These are phyloP conservation scores for Semotilus atromaculatus DNA, from an alignment of 2,797 vertebrate species.

Conservation along the genomic window DNA sequence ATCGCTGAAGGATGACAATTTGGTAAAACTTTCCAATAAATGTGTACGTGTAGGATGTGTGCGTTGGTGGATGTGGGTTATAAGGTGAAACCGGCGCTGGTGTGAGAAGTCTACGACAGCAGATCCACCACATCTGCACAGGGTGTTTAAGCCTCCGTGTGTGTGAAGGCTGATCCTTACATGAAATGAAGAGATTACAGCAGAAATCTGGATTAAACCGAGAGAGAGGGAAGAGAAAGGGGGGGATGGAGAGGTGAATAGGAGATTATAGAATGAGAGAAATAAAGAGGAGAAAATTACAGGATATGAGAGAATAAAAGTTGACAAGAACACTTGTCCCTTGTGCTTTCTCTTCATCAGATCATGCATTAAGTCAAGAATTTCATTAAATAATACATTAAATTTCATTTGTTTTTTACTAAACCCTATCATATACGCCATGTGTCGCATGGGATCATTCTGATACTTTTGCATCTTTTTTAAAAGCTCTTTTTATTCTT, in stretches of 20 bases:
- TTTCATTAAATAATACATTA: too few relatives aligned
- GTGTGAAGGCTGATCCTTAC: not conserved
- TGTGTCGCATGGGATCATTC: too few relatives aligned
- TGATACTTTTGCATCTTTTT: too few relatives aligned
- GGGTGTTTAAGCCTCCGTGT: not conserved
- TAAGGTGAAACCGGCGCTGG: too few relatives aligned
- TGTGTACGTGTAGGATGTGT: not conserved
- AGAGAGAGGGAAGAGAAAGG: not conserved
- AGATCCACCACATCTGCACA: not conserved
- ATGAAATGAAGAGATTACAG: conserved; percentile 6
- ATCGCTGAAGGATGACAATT: not conserved
- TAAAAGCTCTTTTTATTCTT: too few relatives aligned
- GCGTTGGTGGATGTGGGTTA: not conserved
- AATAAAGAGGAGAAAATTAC: not conserved
- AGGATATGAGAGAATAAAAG: not conserved
- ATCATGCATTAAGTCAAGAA: too few relatives aligned
- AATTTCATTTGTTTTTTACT: too few relatives aligned
- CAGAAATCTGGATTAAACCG: conserved; percentile 12
- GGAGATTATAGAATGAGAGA: not conserved
- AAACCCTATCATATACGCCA: too few relatives aligned
- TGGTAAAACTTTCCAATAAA: not conserved
- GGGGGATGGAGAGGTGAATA: not conserved
- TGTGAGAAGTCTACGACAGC: not conserved
- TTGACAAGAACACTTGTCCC: not conserved
- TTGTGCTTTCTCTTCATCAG: not conserved